phyloP scores from a whole-genome alignment of 1,140 invertebrate species.

The Polypedilum vanderplanki region DNA sequence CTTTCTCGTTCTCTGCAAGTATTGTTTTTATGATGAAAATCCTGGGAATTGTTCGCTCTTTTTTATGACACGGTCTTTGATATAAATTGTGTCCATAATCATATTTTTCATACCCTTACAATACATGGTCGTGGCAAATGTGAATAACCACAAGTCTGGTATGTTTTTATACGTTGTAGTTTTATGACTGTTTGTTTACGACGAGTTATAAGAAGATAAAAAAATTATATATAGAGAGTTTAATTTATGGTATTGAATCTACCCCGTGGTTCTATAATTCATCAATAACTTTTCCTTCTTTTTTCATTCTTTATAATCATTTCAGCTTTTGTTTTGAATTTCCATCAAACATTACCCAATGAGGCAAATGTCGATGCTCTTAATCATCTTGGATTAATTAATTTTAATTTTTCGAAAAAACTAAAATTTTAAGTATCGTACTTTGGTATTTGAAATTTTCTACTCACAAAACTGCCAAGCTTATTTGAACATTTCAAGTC shows the following conservation, averaged over 20 bases:
- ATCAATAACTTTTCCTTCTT: slow-evolving; percentile 24
- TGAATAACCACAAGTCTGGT: slow-evolving; percentile 17
- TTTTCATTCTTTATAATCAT: not conserved
- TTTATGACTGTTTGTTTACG: slow-evolving; percentile 27
- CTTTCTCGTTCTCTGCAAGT: not conserved
- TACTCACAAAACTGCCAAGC: too few relatives aligned
- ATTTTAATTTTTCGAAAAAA: too few relatives aligned
- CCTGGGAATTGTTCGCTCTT: slow-evolving; percentile 3
- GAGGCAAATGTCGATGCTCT: not conserved
- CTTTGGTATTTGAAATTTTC: too few relatives aligned
- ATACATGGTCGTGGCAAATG: not conserved
- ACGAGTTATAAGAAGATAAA: not conserved
- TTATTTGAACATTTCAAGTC: too few relatives aligned
- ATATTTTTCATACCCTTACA: slow-evolving; percentile 21
- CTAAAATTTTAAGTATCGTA: too few relatives aligned
- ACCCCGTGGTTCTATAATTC: slow-evolving; percentile 21
- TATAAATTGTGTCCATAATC: slow-evolving; percentile 25
- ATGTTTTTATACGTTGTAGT: slow-evolving; percentile 8
- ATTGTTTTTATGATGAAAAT: not conserved
- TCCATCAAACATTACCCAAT: not conserved
- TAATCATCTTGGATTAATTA: too few relatives aligned
- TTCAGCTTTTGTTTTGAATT: slow-evolving; percentile 15
- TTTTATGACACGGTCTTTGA: not conserved
- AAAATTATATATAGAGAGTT: not conserved
- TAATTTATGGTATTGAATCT: slow-evolving; percentile 29